A percentile compares a stretch with the other conserved stretches of the same genome.
Conservation (phyloP, 2,888 invertebrate genomes). For the Lasiommata megera region DNA sequence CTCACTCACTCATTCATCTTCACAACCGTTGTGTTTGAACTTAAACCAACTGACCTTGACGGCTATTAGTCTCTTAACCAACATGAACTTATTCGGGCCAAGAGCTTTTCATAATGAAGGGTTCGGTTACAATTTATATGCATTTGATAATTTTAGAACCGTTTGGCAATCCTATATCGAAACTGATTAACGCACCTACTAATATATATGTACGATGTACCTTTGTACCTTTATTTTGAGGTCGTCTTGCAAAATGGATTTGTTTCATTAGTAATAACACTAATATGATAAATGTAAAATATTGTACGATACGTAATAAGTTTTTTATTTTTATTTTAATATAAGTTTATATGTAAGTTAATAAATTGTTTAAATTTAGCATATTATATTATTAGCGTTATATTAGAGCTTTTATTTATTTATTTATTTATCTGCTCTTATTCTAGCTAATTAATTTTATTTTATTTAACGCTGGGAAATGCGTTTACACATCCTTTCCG, state of each 20-base stretch:
- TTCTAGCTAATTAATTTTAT: too few relatives aligned
- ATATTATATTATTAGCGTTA: too few relatives aligned
- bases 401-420: too few relatives aligned
- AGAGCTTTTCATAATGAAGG: conserved; percentile 32
- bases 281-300: too few relatives aligned
- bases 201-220: conserved; percentile 11
- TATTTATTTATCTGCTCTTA: too few relatives aligned
- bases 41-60: conserved; percentile 16
- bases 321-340: too few relatives aligned
- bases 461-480: too few relatives aligned
- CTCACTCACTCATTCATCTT: background rate
- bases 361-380: too few relatives aligned
- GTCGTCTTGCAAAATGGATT: conserved; percentile 18
- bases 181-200: conserved; percentile 18
- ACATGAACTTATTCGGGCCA: conserved; percentile 21
- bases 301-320: too few relatives aligned
- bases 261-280: background rate
- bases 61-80: conserved; percentile 21
- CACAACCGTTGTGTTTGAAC: background rate
- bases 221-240: conserved; percentile 9
- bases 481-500: too few relatives aligned
- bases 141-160: conserved; percentile 15
- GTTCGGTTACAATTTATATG: conserved; percentile 24
- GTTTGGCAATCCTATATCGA: conserved; percentile 20
- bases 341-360: too few relatives aligned